phyloP scores from a whole-genome alignment of 2,888 invertebrate genomes.

The Diabrotica balteata region DNA sequence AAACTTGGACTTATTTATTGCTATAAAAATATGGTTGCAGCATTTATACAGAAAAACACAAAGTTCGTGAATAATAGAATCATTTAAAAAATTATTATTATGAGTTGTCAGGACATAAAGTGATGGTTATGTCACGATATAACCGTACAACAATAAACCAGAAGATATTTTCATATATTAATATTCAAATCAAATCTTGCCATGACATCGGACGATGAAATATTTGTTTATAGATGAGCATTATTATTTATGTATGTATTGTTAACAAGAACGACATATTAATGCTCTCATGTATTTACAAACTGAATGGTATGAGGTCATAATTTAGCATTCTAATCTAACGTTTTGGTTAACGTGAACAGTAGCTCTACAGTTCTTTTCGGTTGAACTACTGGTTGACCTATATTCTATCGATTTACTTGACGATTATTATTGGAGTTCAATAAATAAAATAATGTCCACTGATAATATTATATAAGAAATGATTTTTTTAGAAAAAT shows the following conservation, averaged over 20 bases:
- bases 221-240: constrained; percentile 39
- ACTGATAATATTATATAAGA: too few species aligned
- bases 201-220: constrained; percentile 41
- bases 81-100: constrained; percentile 28
- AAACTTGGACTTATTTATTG: constrained; percentile 4
- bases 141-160: constrained; percentile 33
- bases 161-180: constrained; percentile 44
- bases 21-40: background rate
- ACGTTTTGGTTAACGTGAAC: background rate
- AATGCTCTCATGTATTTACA: constrained; percentile 21
- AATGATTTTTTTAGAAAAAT: too few species aligned
- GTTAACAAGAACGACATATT: constrained; percentile 25
- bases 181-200: constrained; percentile 43
- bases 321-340: constrained; percentile 10
- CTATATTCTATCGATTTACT: too few species aligned
- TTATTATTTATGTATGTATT: constrained; percentile 33
- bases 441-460: too few species aligned
- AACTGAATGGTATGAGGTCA: constrained; percentile 12
- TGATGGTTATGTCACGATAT: constrained; percentile 33
- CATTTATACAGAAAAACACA: constrained; percentile 7
- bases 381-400: too few species aligned
- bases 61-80: constrained; percentile 14
- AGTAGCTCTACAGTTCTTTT: too few species aligned
- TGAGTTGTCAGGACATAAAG: constrained; percentile 22
- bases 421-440: too few species aligned